Conservation (phyloP, 2,797 vertebrate genomes). For the Sebastes taczanowskii region DNA sequence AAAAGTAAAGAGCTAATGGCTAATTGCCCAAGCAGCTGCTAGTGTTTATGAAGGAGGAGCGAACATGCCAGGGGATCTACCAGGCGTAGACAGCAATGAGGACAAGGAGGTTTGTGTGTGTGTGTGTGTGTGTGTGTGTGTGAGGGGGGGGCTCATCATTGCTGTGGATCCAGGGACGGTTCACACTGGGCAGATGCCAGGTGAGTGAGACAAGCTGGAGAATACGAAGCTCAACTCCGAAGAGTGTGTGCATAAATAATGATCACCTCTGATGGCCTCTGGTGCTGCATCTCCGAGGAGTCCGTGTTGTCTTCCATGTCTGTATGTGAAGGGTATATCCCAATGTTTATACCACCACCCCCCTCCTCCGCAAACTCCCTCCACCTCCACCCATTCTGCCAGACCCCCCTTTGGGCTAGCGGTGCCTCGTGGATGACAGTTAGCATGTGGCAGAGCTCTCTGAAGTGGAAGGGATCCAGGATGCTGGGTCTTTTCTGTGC, state of each 20-base stretch:
- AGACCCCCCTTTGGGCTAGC: conserved; percentile 69
- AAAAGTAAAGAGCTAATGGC: conserved; percentile 83
- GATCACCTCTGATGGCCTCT: conserved; percentile 75
- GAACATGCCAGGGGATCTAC: conserved; percentile 70
- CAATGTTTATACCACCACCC: conserved; percentile 49
- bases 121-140: too few species aligned
- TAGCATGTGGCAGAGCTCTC: conserved; percentile 83
- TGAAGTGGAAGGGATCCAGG: conserved; percentile 82
- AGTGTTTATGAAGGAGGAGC: conserved; percentile 81
- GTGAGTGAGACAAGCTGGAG: conserved; percentile 49
- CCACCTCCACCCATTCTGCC: conserved; percentile 27
- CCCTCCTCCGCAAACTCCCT: not conserved
- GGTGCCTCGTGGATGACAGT: conserved; percentile 79
- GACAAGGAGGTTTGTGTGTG: conserved; percentile 35
- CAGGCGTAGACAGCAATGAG: conserved; percentile 62
- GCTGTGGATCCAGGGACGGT: conserved; percentile 62
- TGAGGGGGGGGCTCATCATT: conserved; percentile 36
- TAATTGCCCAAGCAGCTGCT: conserved; percentile 85
- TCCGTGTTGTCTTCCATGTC: conserved; percentile 39
- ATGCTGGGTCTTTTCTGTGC: conserved; percentile 62
- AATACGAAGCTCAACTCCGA: conserved; percentile 54
- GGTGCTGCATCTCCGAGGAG: conserved; percentile 63
- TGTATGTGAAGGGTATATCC: conserved; percentile 52
- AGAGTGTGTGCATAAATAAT: conserved; percentile 75
- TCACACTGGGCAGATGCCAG: conserved; percentile 77